These are phyloP conservation scores for Chrysopilus asiliformis DNA, from an alignment of 2,888 invertebrate species.

Conservation along the genomic window DNA sequence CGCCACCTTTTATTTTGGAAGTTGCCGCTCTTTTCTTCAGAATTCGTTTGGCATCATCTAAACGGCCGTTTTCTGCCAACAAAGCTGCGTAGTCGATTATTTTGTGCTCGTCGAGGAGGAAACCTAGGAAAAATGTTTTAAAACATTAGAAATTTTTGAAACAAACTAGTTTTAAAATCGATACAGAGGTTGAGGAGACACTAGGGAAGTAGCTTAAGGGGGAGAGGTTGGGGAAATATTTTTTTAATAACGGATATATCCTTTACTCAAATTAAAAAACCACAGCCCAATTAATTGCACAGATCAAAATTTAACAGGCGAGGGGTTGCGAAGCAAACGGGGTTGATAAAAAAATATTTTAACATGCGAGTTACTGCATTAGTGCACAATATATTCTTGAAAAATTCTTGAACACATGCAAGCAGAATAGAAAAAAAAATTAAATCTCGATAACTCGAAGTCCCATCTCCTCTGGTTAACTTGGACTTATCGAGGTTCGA, in stretches of 20 bases:
- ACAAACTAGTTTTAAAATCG: neutral
- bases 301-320: no score
- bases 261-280: no score
- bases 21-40: conserved; percentile 40
- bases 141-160: neutral
- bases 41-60: conserved; percentile 30
- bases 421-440: neutral
- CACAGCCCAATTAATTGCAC: no score
- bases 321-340: no score
- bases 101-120: conserved; percentile 51
- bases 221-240: no score
- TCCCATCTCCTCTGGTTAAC: neutral
- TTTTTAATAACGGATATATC: no score
- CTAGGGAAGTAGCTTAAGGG: no score
- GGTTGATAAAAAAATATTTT: no score
- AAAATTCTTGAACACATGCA: no score
- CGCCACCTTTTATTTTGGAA: conserved; percentile 36
- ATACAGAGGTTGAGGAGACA: neutral
- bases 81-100: conserved; percentile 48
- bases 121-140: conserved; percentile 27
- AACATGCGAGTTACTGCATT: no score
- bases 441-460: no score
- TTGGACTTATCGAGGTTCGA: neutral
- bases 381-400: no score
- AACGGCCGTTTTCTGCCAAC: conserved; percentile 37